Evolutionary conservation across 2,113 vertebrate genomes (phyloP).

Genomic region (mouse (Mus musculus)): GRCm39 chr4:125565001-125565500

Average conservation of each 20-base stretch:
- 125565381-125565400: neutral
- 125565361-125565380: neutral
- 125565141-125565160: neutral
- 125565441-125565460: too few species aligned
- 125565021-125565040: neutral
- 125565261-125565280: too few species aligned
- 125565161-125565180: neutral
- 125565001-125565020: neutral
- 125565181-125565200: neutral
- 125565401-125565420: neutral
- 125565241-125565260: rapidly evolving
- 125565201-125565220: neutral
- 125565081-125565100: neutral
- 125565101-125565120: neutral
- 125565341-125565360: neutral
- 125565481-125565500: neutral
- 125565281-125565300: neutral
- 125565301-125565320: neutral
- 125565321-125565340: neutral
- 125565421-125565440: neutral
- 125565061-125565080: neutral
- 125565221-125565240: neutral
- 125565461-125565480: too few species aligned
- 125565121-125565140: neutral
- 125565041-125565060: neutral